These are phyloP conservation scores for Rhipidura dahli DNA, from an alignment of 2,113 vertebrate genomes.

Conservation along the genomic window DNA sequence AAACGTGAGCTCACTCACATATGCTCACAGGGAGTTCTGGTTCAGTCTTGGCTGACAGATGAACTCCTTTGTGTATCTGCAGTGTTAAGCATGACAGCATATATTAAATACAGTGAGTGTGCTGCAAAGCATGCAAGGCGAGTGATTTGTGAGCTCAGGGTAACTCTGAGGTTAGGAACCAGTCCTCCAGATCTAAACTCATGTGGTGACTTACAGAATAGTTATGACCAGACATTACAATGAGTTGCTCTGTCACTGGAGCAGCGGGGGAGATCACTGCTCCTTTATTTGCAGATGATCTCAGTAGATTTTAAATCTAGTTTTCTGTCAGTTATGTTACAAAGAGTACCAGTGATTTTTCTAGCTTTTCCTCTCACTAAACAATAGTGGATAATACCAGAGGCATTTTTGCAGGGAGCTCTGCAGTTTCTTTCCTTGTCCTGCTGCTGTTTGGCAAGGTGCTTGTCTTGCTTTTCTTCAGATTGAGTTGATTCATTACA, in stretches of 20 bases:
- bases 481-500: not conserved
- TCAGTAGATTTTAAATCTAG: not conserved
- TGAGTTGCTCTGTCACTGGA: not conserved
- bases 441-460: not conserved
- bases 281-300: not conserved
- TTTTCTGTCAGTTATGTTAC: not conserved
- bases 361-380: not conserved
- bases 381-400: not conserved
- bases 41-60: not conserved
- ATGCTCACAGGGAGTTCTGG: not conserved
- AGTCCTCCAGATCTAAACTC: not conserved
- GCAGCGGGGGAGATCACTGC: not conserved
- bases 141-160: not conserved
- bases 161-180: not conserved
- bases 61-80: not conserved
- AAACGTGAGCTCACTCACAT: not conserved
- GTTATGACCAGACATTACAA: not conserved
- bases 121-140: not conserved
- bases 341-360: not conserved
- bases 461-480: not conserved
- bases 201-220: not conserved
- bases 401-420: not conserved
- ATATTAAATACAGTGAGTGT: not conserved
- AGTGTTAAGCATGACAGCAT: not conserved
- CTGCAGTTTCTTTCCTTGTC: not conserved